Conservation (phyloP, 2,113 vertebrate genomes). For the Misgurnus mizolepis region DNA sequence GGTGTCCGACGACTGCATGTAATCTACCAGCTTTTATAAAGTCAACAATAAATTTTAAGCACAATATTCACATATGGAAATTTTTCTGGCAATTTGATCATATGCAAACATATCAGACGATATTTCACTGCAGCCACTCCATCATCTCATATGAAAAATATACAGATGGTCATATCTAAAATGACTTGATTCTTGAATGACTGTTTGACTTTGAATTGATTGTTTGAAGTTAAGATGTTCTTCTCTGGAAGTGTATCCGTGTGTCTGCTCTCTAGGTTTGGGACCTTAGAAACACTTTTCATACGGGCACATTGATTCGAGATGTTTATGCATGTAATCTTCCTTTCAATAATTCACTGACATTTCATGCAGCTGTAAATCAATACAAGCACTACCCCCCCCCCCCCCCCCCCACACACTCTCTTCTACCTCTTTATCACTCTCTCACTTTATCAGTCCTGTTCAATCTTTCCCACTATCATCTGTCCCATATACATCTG, state of each 20-base stretch:
- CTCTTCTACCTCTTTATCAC: background rate
- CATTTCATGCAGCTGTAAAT: constrained; percentile 69
- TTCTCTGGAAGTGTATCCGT: background rate
- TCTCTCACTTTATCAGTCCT: background rate
- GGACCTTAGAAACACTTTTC: constrained; percentile 32
- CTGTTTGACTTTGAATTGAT: too few relatives aligned
- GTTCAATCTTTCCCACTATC: background rate
- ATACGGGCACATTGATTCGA: constrained; percentile 70
- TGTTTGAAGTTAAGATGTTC: too few relatives aligned
- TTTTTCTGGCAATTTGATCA: constrained; percentile 53
- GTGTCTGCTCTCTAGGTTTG: constrained; percentile 7
- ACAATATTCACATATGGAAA: constrained; percentile 65
- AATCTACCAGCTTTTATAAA: constrained; percentile 72
- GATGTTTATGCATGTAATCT: constrained; percentile 72
- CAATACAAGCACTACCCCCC: constrained; percentile 59
- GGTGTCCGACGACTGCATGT: constrained; percentile 65
- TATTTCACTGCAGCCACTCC: constrained; percentile 8
- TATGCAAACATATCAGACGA: constrained; percentile 51
- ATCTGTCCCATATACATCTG: background rate
- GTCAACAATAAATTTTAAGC: constrained; percentile 69
- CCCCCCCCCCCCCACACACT: constrained; percentile 36
- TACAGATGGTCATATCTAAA: too few relatives aligned
- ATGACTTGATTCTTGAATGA: too few relatives aligned
- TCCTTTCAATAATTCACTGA: constrained; percentile 73
- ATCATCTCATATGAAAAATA: background rate